Evolutionary conservation across 1,140 invertebrate species (phyloP).

Genomic region (Stratiolaelaps scimitus): DNA sequence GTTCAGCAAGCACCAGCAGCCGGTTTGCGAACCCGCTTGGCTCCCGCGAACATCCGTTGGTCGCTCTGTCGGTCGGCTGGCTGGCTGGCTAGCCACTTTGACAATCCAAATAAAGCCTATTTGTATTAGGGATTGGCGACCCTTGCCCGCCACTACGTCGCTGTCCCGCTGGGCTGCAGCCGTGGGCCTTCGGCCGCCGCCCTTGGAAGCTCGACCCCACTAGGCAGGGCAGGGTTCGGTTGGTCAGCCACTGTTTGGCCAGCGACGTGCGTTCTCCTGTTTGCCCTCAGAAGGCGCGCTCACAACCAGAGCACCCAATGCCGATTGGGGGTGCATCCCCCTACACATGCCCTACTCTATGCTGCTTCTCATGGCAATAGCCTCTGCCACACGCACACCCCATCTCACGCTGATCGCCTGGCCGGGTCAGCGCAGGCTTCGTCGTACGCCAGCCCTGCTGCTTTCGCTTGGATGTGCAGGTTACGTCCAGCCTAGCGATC

Average conservation of each 20-base stretch:
- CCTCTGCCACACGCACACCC: too few species aligned
- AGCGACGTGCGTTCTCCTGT: neutral
- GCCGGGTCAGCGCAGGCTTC: too few species aligned
- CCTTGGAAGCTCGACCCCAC: neutral
- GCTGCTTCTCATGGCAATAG: too few species aligned
- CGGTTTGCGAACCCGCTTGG: neutral
- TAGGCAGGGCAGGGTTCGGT: neutral
- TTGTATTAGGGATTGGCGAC: constrained; percentile 28
- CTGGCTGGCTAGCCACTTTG: constrained; percentile 12
- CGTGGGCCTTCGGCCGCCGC: neutral
- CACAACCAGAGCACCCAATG: neutral
- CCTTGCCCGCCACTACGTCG: constrained; percentile 2
- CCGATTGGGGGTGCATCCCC: neutral
- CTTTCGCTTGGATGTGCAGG: too few species aligned
- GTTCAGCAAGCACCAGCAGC: neutral
- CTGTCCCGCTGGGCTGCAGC: neutral
- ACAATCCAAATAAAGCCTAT: constrained; percentile 29
- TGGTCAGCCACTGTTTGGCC: neutral
- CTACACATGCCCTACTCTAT: too few species aligned
- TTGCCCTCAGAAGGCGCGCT: neutral
- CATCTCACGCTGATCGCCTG: too few species aligned
- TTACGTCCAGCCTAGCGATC: too few species aligned
- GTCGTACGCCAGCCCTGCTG: too few species aligned
- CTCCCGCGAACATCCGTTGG: neutral
- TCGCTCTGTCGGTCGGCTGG: neutral